Conservation (phyloP, 2,888 invertebrate genomes). For the Pardosa pseudoannulata region DNA sequence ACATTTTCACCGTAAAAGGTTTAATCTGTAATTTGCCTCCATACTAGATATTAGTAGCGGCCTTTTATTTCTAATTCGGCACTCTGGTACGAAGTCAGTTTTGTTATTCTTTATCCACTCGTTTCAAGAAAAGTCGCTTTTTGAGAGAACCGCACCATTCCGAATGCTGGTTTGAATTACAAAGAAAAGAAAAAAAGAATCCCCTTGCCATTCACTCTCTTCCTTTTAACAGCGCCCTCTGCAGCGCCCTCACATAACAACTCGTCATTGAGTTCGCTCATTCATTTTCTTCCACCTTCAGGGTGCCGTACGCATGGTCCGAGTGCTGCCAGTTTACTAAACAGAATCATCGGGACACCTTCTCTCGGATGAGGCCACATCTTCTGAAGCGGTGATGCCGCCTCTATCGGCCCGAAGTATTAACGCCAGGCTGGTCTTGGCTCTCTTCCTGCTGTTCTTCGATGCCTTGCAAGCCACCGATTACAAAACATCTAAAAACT, state of each 20-base stretch:
- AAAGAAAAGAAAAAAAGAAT: not conserved
- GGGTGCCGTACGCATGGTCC: not conserved
- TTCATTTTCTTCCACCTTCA: constrained; percentile 26
- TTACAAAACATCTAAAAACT: constrained; percentile 48
- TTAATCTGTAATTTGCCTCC: no score
- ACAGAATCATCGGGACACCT: not conserved
- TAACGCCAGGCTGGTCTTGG: constrained; percentile 23
- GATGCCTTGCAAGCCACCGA: constrained; percentile 11
- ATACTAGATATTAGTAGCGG: no score
- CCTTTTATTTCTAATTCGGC: no score
- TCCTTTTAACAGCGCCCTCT: constrained; percentile 45
- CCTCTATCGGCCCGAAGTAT: constrained; percentile 5
- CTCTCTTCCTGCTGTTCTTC: constrained; percentile 10
- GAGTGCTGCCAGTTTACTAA: not conserved
- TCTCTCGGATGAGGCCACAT: constrained; percentile 29
- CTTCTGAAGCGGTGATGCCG: constrained; percentile 39
- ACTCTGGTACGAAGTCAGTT: no score
- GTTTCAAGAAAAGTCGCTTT: no score
- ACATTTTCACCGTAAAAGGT: no score
- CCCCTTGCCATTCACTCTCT: not conserved
- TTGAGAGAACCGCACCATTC: no score
- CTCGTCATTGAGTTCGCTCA: constrained; percentile 16
- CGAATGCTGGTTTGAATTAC: not conserved
- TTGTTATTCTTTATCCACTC: no score
- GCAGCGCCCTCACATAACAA: not conserved